Evolutionary conservation across 2,888 invertebrate genomes (phyloP).

Genomic region (Leucophenga montana): DNA sequence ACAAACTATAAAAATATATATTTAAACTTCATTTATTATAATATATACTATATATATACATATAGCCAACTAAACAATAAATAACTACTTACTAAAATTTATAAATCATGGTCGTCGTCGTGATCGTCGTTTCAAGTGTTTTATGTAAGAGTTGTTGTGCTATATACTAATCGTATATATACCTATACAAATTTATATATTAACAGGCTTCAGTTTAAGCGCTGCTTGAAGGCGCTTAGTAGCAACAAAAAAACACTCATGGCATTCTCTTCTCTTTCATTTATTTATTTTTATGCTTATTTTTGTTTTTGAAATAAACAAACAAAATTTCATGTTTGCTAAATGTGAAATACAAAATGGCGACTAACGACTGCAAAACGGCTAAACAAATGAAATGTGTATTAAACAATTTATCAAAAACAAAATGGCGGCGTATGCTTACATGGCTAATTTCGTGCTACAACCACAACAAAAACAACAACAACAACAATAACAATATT

Average conservation of each 20-base stretch:
- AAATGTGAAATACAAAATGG: conserved; percentile 41
- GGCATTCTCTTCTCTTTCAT: conserved; percentile 54
- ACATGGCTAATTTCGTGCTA: conserved; percentile 65
- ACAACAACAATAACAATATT: conserved; percentile 34
- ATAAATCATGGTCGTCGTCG: neutral
- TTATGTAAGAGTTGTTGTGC: conserved; percentile 18
- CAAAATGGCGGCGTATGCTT: conserved; percentile 54
- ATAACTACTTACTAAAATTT: neutral
- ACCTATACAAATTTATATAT: neutral
- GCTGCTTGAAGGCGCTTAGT: neutral
- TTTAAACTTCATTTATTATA: neutral
- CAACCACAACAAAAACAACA: conserved; percentile 40
- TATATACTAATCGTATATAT: neutral
- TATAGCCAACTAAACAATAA: neutral
- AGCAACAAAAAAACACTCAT: conserved; percentile 47
- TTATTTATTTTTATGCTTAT: conserved; percentile 49
- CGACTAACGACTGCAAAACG: conserved; percentile 52
- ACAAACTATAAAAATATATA: conserved; percentile 6
- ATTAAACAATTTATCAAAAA: conserved; percentile 19
- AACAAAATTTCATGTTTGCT: conserved; percentile 38
- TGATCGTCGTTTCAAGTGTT: conserved; percentile 17
- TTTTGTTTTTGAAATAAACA: conserved; percentile 55
- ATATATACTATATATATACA: neutral
- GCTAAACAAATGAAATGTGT: conserved; percentile 60
- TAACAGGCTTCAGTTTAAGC: conserved; percentile 3